Evolutionary conservation across 1,140 invertebrate species (phyloP).

Genomic region (Drosophila arizonae): DNA sequence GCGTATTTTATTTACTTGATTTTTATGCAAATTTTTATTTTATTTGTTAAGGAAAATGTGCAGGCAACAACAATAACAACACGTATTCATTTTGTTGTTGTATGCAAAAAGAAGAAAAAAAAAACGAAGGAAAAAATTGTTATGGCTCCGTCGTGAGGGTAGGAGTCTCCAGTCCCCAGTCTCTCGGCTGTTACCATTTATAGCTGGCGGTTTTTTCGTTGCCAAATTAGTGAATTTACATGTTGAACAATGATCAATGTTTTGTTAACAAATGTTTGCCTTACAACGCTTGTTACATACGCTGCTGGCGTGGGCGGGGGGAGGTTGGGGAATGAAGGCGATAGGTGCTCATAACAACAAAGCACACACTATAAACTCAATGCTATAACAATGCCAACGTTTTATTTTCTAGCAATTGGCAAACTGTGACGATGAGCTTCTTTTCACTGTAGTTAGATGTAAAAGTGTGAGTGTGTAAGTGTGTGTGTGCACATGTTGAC

Average conservation of each 20-base stretch:
- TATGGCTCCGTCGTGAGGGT: constrained; percentile 58
- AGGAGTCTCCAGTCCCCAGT: constrained; percentile 39
- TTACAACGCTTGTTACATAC: constrained; percentile 53
- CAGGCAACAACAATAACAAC: constrained; percentile 37
- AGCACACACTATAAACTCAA: constrained; percentile 20
- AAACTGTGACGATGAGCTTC: constrained; percentile 31
- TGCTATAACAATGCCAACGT: constrained; percentile 62
- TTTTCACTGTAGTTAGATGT: constrained; percentile 13
- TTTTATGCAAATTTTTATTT: constrained; percentile 77
- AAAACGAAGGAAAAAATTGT: constrained; percentile 52
- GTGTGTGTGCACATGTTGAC: background rate
- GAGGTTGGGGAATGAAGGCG: constrained; percentile 14
- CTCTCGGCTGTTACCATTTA: constrained; percentile 75
- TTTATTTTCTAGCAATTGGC: constrained; percentile 13
- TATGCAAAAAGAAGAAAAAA: constrained; percentile 53
- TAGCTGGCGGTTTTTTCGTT: constrained; percentile 68
- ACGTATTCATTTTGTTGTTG: constrained; percentile 73
- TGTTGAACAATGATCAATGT: constrained; percentile 82
- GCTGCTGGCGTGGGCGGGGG: constrained; percentile 12
- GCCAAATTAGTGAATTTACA: constrained; percentile 81
- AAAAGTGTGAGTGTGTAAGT: constrained; percentile 46
- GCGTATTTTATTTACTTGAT: constrained; percentile 75
- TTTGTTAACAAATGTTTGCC: constrained; percentile 80
- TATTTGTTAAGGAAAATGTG: constrained; percentile 65
- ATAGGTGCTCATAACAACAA: constrained; percentile 45